Conservation (phyloP, 1,140 invertebrate genomes). For the Aplysia californica region DNA sequence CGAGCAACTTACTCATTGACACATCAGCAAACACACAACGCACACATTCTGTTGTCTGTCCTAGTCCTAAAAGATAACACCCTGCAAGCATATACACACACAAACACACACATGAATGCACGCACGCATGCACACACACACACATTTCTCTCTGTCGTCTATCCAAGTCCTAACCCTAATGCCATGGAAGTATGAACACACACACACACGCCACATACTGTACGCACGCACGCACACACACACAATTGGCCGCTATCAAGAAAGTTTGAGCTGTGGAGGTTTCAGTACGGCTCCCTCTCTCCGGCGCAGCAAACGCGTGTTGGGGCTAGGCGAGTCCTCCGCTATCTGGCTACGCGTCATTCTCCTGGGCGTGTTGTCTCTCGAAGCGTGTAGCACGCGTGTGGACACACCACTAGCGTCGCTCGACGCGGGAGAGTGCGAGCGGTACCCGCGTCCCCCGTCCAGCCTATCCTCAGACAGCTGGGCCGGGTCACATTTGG, state of each 20-base stretch:
- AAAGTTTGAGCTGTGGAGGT: slow-evolving; percentile 32
- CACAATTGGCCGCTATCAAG: neutral
- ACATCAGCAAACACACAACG: too few relatives aligned
- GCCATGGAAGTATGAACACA: too few relatives aligned
- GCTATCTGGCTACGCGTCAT: slow-evolving; percentile 44
- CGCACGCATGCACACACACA: too few relatives aligned
- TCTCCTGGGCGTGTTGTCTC: slow-evolving; percentile 41
- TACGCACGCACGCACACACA: too few relatives aligned
- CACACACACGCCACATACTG: too few relatives aligned
- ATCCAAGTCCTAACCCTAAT: too few relatives aligned
- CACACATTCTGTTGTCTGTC: too few relatives aligned
- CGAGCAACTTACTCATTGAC: too few relatives aligned
- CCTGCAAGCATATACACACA: too few relatives aligned
- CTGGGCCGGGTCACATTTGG: slow-evolving; percentile 11
- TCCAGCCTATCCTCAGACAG: slow-evolving; percentile 10
- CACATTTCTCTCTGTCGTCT: too few relatives aligned
- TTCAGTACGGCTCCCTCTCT: slow-evolving; percentile 32
- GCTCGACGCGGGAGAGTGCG: slow-evolving; percentile 39
- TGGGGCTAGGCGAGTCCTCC: slow-evolving; percentile 8
- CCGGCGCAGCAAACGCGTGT: neutral
- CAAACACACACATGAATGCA: too few relatives aligned
- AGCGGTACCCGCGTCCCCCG: slow-evolving; percentile 30
- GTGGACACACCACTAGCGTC: slow-evolving; percentile 23
- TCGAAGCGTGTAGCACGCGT: slow-evolving; percentile 1
- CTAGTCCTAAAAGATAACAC: too few relatives aligned